Base-by-base conservation (phyloP, 1,140 invertebrate genomes). In the Stegodyphus dumicola region DNA sequence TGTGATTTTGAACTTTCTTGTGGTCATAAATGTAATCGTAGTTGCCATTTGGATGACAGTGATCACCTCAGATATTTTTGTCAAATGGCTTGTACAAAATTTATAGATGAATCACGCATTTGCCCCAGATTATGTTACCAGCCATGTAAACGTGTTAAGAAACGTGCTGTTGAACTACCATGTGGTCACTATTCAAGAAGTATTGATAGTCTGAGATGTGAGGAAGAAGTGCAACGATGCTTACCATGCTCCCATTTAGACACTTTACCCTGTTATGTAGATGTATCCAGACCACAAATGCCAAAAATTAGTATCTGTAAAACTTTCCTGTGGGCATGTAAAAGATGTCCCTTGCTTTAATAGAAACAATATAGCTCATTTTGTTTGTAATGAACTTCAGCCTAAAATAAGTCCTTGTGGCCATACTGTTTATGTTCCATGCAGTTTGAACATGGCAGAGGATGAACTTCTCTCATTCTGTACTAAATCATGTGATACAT, bases 361-460 rank as follows among this genome's bases (percentile, higher is more conserved):
- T 18, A 78, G 77, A 52, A 53, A 85, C 67, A 48, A 67, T 7
- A 51, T 60, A 17, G 33, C 13, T 6, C 1, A 85, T 52, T 15
- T 71, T 9, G 33, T 77, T 18, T 85, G 83, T 33, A n/a, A 49
- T 15, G 75, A 77, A 7, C 1, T 15, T 10, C 52, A 54, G 7
- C 67, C 53, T 52, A 5, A 53, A 6, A 17, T 67, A 13, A 51
- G 87, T 5, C 51, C 54, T 51, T 88, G 87, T 76, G 86, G 87
- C 18, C 88, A 88, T 51, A 73, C 15, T 1, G 67, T 77, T 15
- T 33, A 71, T 78, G 67, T 85, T n/a, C 74, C 69, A 15, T 77
- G 81, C 9, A 53, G 13, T 86, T 56, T 78, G 17, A 67, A 65
- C 17, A 56, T 56, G 18, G 6, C 33, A 54, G 81, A 67, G 7